A percentile compares a stretch with the other conserved stretches of the same genome.
Conservation (phyloP, 1,140 invertebrate species). For the Brachionus sp. region DNA sequence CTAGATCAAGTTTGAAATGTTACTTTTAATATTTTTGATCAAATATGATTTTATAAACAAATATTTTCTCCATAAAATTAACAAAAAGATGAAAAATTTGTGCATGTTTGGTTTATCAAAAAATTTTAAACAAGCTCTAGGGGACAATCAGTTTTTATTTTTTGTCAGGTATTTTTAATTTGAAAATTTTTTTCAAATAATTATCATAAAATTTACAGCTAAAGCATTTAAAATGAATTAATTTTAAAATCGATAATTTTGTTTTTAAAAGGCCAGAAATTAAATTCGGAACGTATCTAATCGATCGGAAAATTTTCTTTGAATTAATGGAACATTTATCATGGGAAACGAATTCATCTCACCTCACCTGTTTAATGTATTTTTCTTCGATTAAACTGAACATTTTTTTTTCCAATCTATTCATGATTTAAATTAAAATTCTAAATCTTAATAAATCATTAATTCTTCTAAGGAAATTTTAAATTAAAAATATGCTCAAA, state of each 20-base stretch:
- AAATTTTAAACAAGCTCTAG: background rate
- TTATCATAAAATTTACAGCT: background rate
- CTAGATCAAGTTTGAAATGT: background rate
- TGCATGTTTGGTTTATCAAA: background rate
- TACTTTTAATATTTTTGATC: background rate
- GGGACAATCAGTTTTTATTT: background rate
- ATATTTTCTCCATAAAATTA: too few relatives aligned
- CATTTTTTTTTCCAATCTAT: background rate
- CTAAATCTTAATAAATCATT: background rate
- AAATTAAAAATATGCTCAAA: background rate
- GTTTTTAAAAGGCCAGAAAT: background rate
- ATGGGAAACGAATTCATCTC: background rate
- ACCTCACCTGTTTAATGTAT: background rate
- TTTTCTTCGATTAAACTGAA: background rate
- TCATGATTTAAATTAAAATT: background rate
- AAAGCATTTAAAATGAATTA: background rate
- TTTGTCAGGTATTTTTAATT: background rate
- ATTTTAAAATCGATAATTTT: background rate
- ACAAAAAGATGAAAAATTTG: too few relatives aligned
- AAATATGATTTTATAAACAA: too few relatives aligned
- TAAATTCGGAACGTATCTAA: background rate
- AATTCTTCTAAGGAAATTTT: background rate
- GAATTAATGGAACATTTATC: background rate
- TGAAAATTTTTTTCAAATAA: background rate
- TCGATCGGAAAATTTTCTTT: background rate